Evolutionary conservation across 2,797 vertebrate genomes (phyloP).

Genomic region (Malurus splendens): DNA sequence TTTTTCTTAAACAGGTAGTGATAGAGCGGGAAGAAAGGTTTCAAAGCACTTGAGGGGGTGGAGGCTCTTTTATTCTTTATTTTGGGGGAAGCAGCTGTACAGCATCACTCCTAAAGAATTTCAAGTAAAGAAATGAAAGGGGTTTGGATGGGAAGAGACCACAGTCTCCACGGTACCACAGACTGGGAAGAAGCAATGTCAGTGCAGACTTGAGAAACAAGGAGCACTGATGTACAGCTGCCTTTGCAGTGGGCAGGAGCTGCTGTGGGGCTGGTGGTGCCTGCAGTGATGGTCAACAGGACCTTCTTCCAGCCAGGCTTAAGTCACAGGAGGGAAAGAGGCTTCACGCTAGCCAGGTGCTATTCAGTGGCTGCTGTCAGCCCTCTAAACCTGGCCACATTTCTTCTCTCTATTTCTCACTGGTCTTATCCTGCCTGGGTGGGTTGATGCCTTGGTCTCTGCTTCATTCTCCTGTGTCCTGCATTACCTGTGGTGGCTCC

Average conservation of each 20-base stretch:
- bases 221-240: neutral
- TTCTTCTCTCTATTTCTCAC: neutral
- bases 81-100: neutral
- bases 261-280: neutral
- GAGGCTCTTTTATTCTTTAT: neutral
- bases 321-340: neutral
- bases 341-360: rapidly evolving
- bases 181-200: neutral
- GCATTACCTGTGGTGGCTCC: neutral
- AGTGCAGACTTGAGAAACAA: neutral
- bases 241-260: neutral
- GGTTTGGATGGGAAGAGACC: neutral
- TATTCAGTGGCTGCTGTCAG: neutral
- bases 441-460: neutral
- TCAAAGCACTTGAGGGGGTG: slow-evolving; percentile 27
- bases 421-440: neutral
- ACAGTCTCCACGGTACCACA: neutral
- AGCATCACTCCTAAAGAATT: neutral
- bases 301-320: neutral
- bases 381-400: neutral
- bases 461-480: neutral
- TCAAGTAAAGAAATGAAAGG: neutral
- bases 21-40: neutral
- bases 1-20: slow-evolving; percentile 24
- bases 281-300: neutral